A percentile compares a stretch with the other conserved stretches of the same genome.
These are phyloP conservation scores for Bos javanicus DNA, from an alignment of 2,113 vertebrate species.

Conservation along the genomic window DNA sequence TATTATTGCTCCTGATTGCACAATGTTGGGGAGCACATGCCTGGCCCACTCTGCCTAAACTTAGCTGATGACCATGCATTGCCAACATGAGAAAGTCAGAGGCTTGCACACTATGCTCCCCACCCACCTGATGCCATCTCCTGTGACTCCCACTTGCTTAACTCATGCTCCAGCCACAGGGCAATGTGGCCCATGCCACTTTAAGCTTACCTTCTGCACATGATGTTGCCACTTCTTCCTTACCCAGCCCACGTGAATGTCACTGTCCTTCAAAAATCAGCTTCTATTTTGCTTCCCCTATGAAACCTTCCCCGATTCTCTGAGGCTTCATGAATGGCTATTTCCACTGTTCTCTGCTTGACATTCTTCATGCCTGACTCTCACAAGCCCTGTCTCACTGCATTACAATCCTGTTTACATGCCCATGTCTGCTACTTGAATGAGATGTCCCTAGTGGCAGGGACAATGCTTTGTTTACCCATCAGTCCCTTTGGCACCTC, in stretches of 20 bases:
- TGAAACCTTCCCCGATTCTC: background rate
- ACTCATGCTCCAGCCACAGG: background rate
- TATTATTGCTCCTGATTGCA: background rate
- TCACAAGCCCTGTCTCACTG: background rate
- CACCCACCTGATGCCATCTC: background rate
- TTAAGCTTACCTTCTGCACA: background rate
- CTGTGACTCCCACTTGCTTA: background rate
- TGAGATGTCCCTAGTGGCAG: background rate
- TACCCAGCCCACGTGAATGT: background rate
- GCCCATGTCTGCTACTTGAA: background rate
- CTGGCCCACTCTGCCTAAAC: background rate
- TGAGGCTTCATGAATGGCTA: background rate
- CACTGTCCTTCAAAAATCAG: background rate
- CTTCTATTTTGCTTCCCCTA: background rate
- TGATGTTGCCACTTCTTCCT: background rate
- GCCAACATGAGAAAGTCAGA: background rate
- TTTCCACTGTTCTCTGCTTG: background rate
- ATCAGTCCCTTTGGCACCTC: background rate
- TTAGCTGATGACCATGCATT: background rate
- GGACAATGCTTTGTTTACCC: background rate
- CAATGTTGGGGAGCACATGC: background rate
- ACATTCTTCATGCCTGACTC: background rate
- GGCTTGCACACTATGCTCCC: background rate
- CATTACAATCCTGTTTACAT: background rate
- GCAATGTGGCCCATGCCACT: rapidly evolving